Base-by-base conservation (phyloP, 2,797 vertebrate species). In the Chelon labrosus region DNA sequence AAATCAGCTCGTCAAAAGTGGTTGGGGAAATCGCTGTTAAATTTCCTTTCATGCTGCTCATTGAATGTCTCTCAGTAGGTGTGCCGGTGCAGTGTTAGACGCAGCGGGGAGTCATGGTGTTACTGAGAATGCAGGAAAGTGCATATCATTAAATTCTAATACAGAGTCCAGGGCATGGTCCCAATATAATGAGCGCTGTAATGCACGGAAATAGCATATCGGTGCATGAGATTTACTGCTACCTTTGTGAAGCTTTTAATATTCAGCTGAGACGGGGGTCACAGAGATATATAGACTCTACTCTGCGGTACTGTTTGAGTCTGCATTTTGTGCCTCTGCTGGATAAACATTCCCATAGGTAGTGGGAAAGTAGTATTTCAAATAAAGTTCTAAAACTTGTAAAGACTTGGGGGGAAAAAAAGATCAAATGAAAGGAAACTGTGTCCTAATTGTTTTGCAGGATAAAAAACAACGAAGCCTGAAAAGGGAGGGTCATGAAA, bases 11-110 rank as follows among this genome's bases (percentile, higher is more conserved):
- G 25, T 49, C 37, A 37, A 79, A 75, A 75, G 51, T 19, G 41
- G 54, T 41, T 49, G 37, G 25, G 16, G 44, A 81, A 76, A 80
- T 49, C 13, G 20, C 37, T 58, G 54, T 42, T 68, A 51, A 46
- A 59, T 68, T 77, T 69, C 20, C 71, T 41, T 73, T 75, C 64
- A 63, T 31, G 69, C 57, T 57, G 46, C 47, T 77, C 70, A 59
- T 74, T 81, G 46, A 73, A 56, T 53, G 31, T 44, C 44, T 77
- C 61, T 86, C 71, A 62, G 37, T 67, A 71, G 70, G 75, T 85
- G 74, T 75, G 49, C 52, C 76, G 55, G 19, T 72, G 77, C 75
- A 66, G 50, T 58, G 56, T 75, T 66, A 47, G 73, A 19, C 73
- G 58, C 50, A 55, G 75, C 65, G 22, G 35, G 69, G 65, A 59